Evolutionary conservation across 2,888 invertebrate genomes (phyloP), one percentile per base, ranked within the genome.

Genomic region (Caenorhabditis drosophilae): DNA sequence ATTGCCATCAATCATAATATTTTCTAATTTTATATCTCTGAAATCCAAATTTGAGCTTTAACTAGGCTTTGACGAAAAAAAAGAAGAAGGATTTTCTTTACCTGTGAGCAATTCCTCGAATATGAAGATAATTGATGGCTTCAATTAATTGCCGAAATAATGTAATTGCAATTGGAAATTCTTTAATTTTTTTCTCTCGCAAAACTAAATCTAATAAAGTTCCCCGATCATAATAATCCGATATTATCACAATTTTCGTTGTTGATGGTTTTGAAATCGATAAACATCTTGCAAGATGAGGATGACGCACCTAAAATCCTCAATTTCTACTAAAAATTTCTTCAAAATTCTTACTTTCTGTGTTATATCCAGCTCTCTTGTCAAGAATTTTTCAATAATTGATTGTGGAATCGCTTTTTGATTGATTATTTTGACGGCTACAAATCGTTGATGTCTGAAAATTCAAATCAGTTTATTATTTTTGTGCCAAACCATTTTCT

Each of bases 101-200:
- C 55, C 66, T 27, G 20, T 72, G 72, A 1, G 54, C 61, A 16
- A 72, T 69, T 27, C 58, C 58, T 40, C 68, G 34, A 36, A 56
- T 57, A 54, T 79, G 78, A 9, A 79, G 54, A 47, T 77, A 79
- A 27, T 76, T 44, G 15, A 79, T 47, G 2, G 76, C 79, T 51
- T 79, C 79, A 40, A 73, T 67, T 2, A 79, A 47, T 42, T 79
- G 79, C 15, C 78, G 73, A 63, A 78, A 77, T 18, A 76, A 49
- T 35, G 73, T 71, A 15, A 68, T 64, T 3, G 68, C 71, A 16
- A 66, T 40, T n/a, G 75, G 75, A 15, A 38, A n/a, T 45, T 75
- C 76, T 59, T 61, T 67, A 20, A 72, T 46, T 4, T 55, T 40
- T 41, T 59, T 57, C 36, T 71, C 57, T 4, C 18, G 44, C n/a